Evolutionary conservation across 2,888 invertebrate genomes (phyloP).

Genomic region (Dermolepida albohirtum): DNA sequence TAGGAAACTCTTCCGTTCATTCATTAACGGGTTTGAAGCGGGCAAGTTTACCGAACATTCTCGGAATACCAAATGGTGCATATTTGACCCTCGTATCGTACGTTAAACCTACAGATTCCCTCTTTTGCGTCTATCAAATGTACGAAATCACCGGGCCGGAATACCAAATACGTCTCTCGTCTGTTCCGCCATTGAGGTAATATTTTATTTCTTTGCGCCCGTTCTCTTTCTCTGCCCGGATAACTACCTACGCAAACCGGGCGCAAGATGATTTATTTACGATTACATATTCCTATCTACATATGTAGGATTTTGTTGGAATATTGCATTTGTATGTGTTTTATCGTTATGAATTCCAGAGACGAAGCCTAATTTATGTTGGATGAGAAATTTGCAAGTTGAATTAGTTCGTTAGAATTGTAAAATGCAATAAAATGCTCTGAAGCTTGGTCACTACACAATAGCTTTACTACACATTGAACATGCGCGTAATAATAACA

Average conservation of each 20-base stretch:
- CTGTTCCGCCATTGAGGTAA: slow-evolving; percentile 15
- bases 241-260: slow-evolving; percentile 15
- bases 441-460: too few species aligned
- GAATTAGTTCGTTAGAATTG: too few species aligned
- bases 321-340: too few species aligned
- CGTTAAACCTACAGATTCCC: slow-evolving; percentile 58
- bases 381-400: too few species aligned
- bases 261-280: slow-evolving; percentile 21
- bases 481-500: too few species aligned
- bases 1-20: slow-evolving; percentile 41
- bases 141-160: slow-evolving; percentile 49
- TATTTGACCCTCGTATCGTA: slow-evolving; percentile 56
- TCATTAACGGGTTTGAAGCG: slow-evolving; percentile 54
- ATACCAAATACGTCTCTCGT: slow-evolving; percentile 49
- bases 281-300: too few species aligned
- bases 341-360: too few species aligned
- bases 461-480: too few species aligned
- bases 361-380: too few species aligned
- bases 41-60: slow-evolving; percentile 58
- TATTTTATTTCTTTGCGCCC: slow-evolving; percentile 34
- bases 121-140: slow-evolving; percentile 56
- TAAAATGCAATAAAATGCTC: too few species aligned
- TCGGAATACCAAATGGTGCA: slow-evolving; percentile 56
- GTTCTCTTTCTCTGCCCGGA: slow-evolving; percentile 3
- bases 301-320: too few species aligned